Evolutionary conservation across 2,888 invertebrate genomes (phyloP).

Genomic region (Druceiella hillmani): DNA sequence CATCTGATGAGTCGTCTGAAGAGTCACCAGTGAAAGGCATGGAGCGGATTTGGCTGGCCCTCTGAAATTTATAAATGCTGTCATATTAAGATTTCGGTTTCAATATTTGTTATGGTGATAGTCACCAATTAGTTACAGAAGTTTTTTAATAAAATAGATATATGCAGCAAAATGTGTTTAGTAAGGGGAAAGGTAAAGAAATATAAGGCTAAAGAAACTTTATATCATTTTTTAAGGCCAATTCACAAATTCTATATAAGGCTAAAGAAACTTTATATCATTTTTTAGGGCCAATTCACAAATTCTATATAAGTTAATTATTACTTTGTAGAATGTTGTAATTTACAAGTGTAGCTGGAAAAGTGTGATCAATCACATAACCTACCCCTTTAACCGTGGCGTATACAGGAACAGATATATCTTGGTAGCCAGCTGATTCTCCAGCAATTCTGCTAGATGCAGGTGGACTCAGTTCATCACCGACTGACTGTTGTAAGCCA

Average conservation of each 20-base stretch:
- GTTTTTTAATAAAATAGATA: too few relatives aligned
- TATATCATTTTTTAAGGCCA: too few relatives aligned
- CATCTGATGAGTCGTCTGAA: conserved; percentile 91
- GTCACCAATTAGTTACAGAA: not conserved
- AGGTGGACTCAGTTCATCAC: conserved; percentile 44
- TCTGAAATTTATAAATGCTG: conserved; percentile 37
- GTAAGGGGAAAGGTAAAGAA: not conserved
- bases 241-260: too few relatives aligned
- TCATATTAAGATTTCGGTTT: too few relatives aligned
- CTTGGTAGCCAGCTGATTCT: conserved; percentile 76
- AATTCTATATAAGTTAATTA: too few relatives aligned
- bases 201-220: too few relatives aligned
- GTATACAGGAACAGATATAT: conserved; percentile 90
- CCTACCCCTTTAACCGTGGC: conserved; percentile 90
- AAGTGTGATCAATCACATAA: too few relatives aligned
- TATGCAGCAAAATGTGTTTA: conserved; percentile 1
- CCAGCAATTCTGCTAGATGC: conserved; percentile 41
- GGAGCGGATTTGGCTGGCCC: conserved; percentile 92
- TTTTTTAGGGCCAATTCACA: too few relatives aligned
- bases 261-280: too few relatives aligned
- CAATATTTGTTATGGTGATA: not conserved
- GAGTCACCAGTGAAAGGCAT: conserved; percentile 95
- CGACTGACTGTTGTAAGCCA: conserved; percentile 48
- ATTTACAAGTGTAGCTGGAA: too few relatives aligned
- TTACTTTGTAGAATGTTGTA: too few relatives aligned